These are phyloP conservation scores for Elymnias hypermnestra DNA, from an alignment of 1,140 invertebrate species.

Conservation along the genomic window DNA sequence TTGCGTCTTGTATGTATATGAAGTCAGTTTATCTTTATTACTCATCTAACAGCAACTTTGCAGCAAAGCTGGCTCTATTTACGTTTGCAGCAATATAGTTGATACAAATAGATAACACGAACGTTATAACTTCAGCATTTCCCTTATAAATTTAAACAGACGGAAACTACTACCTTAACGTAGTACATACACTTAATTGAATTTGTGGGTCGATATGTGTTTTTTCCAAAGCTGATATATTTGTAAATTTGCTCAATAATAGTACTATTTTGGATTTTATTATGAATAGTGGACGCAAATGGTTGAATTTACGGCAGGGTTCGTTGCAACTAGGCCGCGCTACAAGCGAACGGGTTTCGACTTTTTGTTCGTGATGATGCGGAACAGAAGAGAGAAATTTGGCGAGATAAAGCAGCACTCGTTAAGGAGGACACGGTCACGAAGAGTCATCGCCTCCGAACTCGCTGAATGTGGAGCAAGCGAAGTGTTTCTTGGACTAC, in stretches of 20 bases:
- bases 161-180: too few species aligned
- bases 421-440: slow-evolving; percentile 67
- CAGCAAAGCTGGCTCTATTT: background rate
- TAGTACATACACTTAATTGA: too few species aligned
- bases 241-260: too few species aligned
- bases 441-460: slow-evolving; percentile 67
- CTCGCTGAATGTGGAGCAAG: slow-evolving; percentile 59
- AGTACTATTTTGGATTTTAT: background rate
- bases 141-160: background rate
- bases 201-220: too few species aligned
- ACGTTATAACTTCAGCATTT: too few species aligned
- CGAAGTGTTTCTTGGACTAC: slow-evolving; percentile 52
- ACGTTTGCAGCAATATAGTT: background rate
- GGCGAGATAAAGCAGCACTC: slow-evolving; percentile 61
- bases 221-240: too few species aligned
- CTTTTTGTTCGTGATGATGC: slow-evolving; percentile 67
- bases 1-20: background rate
- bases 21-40: background rate
- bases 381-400: slow-evolving; percentile 70
- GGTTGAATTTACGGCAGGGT: slow-evolving; percentile 22
- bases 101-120: too few species aligned
- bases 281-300: slow-evolving; percentile 1
- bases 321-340: slow-evolving; percentile 50
- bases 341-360: slow-evolving; percentile 54
- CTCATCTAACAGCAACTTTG: background rate